Percentiles rank a stretch among this genome's conserved stretches.
Conservation (phyloP, 2,797 vertebrate genomes). For the Vultur gryphus region DNA sequence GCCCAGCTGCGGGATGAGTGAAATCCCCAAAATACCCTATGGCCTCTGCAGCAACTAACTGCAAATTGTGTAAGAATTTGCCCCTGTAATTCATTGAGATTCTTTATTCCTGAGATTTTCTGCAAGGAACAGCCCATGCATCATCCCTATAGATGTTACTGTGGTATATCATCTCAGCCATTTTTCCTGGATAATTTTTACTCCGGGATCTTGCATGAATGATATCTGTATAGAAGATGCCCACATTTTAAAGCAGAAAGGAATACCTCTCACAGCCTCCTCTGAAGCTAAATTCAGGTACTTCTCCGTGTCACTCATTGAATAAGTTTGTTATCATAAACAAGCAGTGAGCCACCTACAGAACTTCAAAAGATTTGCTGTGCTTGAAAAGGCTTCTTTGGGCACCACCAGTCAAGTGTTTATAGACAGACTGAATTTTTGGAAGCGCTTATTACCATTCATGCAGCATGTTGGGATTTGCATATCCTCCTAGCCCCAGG, state of each 20-base stretch:
- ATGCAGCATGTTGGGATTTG: background rate
- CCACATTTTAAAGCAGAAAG: background rate
- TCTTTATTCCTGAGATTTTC: background rate
- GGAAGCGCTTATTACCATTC: rapidly evolving
- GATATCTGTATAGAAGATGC: background rate
- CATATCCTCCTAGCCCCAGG: background rate
- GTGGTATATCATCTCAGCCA: background rate
- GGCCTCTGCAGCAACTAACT: background rate
- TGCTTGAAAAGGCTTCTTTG: background rate
- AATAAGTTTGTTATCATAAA: background rate
- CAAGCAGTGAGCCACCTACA: background rate
- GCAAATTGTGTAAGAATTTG: background rate
- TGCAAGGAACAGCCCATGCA: background rate
- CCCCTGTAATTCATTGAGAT: background rate
- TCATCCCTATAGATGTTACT: too few relatives aligned
- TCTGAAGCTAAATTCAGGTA: background rate
- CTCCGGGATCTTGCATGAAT: background rate
- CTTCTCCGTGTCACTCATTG: background rate
- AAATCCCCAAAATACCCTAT: background rate
- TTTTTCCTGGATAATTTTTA: background rate
- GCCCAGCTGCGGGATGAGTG: background rate
- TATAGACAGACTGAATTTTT: background rate
- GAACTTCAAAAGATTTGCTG: background rate
- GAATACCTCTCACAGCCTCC: background rate
- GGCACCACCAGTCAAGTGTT: background rate